phyloP scores from a whole-genome alignment of 2,797 vertebrate genomes.

The Coregonus ussuriensis region DNA sequence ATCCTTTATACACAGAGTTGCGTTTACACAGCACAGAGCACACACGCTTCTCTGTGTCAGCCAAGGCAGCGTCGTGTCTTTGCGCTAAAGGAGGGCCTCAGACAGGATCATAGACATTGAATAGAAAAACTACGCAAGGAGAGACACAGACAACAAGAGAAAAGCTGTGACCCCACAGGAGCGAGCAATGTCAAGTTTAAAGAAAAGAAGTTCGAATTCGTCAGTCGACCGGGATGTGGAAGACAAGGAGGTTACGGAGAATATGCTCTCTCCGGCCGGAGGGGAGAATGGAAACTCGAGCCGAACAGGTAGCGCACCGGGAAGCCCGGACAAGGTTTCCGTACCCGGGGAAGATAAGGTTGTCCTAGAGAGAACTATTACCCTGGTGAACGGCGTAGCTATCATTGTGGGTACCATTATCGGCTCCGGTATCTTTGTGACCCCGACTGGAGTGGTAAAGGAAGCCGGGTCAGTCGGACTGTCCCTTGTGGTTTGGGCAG shows the following conservation, averaged over 20 bases:
- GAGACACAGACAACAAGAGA: not conserved
- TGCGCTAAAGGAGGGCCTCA: slow-evolving; percentile 42
- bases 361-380: slow-evolving; percentile 86
- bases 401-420: slow-evolving; percentile 98
- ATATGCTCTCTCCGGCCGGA: slow-evolving; percentile 69
- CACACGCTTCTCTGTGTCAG: slow-evolving; percentile 35
- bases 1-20: slow-evolving; percentile 12
- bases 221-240: slow-evolving; percentile 64
- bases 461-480: slow-evolving; percentile 92
- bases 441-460: slow-evolving; percentile 90
- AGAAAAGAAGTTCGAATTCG: slow-evolving; percentile 72
- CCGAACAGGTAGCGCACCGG: slow-evolving; percentile 14
- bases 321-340: slow-evolving; percentile 13
- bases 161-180: slow-evolving; percentile 9
- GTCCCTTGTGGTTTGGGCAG: slow-evolving; percentile 89
- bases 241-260: slow-evolving; percentile 73
- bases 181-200: slow-evolving; percentile 69
- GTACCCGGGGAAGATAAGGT: slow-evolving; percentile 57
- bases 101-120: slow-evolving; percentile 7
- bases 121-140: not conserved
- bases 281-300: slow-evolving; percentile 52
- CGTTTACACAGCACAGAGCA: slow-evolving; percentile 21
- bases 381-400: slow-evolving; percentile 91
- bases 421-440: slow-evolving; percentile 96
- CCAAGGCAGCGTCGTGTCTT: slow-evolving; percentile 10